phyloP scores from a whole-genome alignment of 2,113 vertebrate species.

The Antechinus stuartii region DNA sequence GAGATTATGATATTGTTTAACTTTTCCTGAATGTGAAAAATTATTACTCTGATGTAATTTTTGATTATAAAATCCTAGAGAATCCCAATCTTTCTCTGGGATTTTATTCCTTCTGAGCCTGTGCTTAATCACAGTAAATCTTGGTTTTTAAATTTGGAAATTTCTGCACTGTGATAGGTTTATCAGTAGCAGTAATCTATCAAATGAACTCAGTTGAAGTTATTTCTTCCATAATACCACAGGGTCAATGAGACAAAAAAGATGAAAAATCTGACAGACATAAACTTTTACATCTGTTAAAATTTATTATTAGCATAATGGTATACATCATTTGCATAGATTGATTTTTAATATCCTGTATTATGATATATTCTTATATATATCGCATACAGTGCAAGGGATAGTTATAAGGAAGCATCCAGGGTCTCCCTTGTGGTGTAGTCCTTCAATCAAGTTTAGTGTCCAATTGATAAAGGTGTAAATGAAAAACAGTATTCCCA shows the following conservation, averaged over 20 bases:
- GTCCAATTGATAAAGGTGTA: not conserved
- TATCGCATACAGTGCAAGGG: not conserved
- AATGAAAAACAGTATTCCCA: not conserved
- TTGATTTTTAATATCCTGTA: not conserved
- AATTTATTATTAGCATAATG: not conserved
- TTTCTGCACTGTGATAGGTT: not conserved
- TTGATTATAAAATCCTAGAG: not conserved
- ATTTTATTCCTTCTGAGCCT: not conserved
- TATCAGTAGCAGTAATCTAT: not conserved
- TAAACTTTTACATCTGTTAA: not conserved
- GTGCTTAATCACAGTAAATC: not conserved
- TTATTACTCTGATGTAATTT: not conserved
- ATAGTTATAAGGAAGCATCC: not conserved
- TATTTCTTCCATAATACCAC: not conserved
- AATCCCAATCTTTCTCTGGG: not conserved
- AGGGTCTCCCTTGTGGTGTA: not conserved
- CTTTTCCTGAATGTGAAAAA: not conserved
- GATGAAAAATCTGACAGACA: not conserved
- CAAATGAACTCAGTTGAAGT: not conserved
- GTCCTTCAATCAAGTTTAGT: not conserved
- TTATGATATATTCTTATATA: not conserved
- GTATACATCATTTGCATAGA: not conserved
- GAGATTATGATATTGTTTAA: not conserved
- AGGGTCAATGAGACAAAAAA: not conserved
- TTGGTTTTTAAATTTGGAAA: not conserved